Percentiles rank a stretch among this genome's conserved stretches.
Conservation (phyloP, 92 coral and sea anemone genomes). For the Hydrozoanthus gracilis region DNA sequence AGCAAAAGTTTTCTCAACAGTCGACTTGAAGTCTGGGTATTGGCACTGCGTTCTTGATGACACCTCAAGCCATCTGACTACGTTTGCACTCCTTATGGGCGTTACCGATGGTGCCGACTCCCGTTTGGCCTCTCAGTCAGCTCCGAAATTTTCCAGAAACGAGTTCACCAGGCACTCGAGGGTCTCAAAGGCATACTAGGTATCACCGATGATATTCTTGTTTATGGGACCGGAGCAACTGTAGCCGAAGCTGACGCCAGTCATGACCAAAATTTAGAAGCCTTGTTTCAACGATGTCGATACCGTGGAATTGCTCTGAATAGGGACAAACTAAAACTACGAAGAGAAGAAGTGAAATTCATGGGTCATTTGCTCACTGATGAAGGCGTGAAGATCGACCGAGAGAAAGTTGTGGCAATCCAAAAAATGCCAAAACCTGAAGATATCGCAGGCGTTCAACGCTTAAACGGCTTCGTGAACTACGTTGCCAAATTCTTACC, state of each 20-base stretch:
- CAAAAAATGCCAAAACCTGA: not conserved
- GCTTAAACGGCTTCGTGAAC: not conserved
- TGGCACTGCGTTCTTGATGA: not conserved
- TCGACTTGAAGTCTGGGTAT: no score
- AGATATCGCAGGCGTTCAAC: not conserved
- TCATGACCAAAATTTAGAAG: not conserved
- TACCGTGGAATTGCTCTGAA: constrained; percentile 31
- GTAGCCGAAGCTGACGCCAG: not conserved
- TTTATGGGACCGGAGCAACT: not conserved
- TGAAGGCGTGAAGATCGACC: constrained; percentile 14
- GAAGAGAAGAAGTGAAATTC: constrained; percentile 19
- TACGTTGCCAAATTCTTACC: not conserved
- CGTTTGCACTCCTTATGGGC: not conserved
- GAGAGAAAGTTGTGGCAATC: not conserved
- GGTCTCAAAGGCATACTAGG: not conserved
- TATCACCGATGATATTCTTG: not conserved
- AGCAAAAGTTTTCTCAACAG: no score
- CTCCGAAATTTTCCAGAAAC: not conserved
- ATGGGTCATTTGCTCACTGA: constrained; percentile 30
- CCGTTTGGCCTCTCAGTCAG: not conserved
- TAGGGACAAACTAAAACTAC: constrained; percentile 33
- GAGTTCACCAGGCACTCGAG: not conserved
- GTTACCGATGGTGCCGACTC: not conserved
- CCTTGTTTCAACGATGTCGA: constrained; percentile 48
- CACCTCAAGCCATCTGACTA: no score